phyloP scores from a whole-genome alignment of 2,113 vertebrate genomes.

The Melanocharis versteri region DNA sequence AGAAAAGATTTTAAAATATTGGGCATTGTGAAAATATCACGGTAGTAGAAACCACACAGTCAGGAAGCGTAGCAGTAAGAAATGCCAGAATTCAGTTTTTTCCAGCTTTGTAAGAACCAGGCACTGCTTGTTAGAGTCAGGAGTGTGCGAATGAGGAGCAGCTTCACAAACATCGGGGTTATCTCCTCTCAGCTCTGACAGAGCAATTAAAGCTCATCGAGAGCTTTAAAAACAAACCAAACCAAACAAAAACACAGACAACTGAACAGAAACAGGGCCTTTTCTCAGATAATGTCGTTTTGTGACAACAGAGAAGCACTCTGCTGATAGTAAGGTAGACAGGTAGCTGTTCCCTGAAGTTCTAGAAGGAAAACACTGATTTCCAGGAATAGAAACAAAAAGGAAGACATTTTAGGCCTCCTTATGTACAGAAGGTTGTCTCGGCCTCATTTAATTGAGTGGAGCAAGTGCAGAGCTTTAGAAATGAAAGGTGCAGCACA shows the following conservation, averaged over 20 bases:
- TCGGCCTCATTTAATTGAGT: neutral
- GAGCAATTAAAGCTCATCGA: neutral
- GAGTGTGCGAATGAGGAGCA: neutral
- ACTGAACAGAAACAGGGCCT: neutral
- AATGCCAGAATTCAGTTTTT: neutral
- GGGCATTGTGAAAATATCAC: neutral
- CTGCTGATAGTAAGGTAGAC: neutral
- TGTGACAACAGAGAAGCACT: neutral
- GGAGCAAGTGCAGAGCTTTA: neutral
- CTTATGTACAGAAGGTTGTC: neutral
- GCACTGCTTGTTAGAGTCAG: neutral
- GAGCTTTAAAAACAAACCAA: neutral
- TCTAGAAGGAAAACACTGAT: neutral
- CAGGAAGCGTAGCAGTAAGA: neutral
- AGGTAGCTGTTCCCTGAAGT: neutral
- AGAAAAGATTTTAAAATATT: neutral
- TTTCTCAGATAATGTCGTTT: neutral
- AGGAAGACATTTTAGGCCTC: neutral
- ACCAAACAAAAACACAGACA: neutral
- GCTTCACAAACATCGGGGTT: neutral
- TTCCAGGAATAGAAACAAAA: neutral
- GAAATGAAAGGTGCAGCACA: neutral
- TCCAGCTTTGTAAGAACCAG: neutral
- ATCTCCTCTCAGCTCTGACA: neutral
- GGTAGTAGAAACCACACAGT: neutral